A percentile compares a stretch with the other conserved stretches of the same genome.
These are phyloP conservation scores for Hypercompe scribonia DNA, from an alignment of 2,888 invertebrate genomes.

Conservation along the genomic window DNA sequence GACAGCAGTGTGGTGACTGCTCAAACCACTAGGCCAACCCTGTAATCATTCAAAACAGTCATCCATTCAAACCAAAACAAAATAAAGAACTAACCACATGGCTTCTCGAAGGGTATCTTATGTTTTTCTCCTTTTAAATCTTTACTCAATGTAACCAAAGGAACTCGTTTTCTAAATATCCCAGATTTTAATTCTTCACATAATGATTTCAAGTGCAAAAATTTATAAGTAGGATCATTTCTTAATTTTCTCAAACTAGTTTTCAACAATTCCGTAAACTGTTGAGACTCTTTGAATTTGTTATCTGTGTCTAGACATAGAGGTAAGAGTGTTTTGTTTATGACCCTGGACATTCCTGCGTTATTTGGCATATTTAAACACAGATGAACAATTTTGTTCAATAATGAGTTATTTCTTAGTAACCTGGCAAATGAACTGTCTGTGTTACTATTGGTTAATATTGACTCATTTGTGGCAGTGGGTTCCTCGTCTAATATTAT, in stretches of 20 bases:
- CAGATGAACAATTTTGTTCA: slow-evolving; percentile 61
- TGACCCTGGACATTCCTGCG: slow-evolving; percentile 61
- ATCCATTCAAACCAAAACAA: neutral
- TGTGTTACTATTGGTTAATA: neutral
- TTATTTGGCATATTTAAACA: slow-evolving; percentile 61
- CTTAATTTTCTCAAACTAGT: slow-evolving; percentile 51
- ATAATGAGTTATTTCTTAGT: slow-evolving; percentile 52
- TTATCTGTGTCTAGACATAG: slow-evolving; percentile 53
- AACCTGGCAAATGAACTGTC: slow-evolving; percentile 32
- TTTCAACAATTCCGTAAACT: slow-evolving; percentile 54
- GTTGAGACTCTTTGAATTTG: slow-evolving; percentile 56
- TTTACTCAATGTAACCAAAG: slow-evolving; percentile 61
- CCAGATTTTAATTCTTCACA: slow-evolving; percentile 59
- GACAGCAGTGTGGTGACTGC: no score
- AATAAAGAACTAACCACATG: neutral
- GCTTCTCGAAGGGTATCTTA: neutral
- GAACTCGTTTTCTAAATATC: slow-evolving; percentile 56
- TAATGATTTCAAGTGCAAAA: slow-evolving; percentile 63
- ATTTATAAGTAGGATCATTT: slow-evolving; percentile 61
- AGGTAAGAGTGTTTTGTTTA: slow-evolving; percentile 62
- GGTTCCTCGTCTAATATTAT: slow-evolving; percentile 38
- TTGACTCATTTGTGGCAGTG: neutral
- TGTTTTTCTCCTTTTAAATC: slow-evolving; percentile 21
- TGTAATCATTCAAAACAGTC: no score
- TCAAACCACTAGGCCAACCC: no score